Base-by-base conservation (phyloP, 2,113 vertebrate species). In the Hiodon tergisus region DNA sequence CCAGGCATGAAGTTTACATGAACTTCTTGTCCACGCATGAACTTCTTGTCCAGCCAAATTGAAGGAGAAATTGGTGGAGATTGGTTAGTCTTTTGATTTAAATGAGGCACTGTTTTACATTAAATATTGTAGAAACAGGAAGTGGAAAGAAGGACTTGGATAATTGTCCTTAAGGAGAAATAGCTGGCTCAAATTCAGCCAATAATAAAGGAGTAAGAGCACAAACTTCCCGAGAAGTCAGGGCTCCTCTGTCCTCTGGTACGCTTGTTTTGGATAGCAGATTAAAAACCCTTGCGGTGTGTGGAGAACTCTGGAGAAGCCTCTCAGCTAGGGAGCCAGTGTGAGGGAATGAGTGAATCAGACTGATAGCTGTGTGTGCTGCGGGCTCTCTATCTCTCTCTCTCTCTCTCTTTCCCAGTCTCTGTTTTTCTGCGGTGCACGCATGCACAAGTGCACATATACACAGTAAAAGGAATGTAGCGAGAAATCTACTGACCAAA, bases 401-500 rank as follows among this genome's bases (percentile, higher is more conserved):
- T 31, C 66, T 57, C 50, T 47, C 48, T 60, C 59, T 48, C 63
- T 69, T 60, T 74, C 31, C 68, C 57, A 10, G 5, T 46, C 16
- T 50, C 66, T 59, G n/a, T 50, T 46, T 62, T 60, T 51, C 65
- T 70, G 53, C 70, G 51, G 66, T 61, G 16, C 60, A 75, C 62
- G 10, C 57, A 17, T 51, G 58, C 31, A 50, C 66, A 62, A 16
- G 55, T 52, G 16, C 57, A 60, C 55, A 50, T 46, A 52, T 16
- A 52, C 75, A 71, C 58, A 31, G 80, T 78, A 82, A 89, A 89
- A 88, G 89, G 90, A 90, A 90, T 86, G 76, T 75, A 80, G 88
- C 89, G 92, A 91, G 92, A 91, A 89, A 89, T 90, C 87, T 89
- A 87, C 88, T 84, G 84, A 78, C 53, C 31, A 66, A 89, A 89